A percentile compares a stretch with the other conserved stretches of the same genome.
Conservation (phyloP, 2,888 invertebrate genomes). For the Macropis europaea region DNA sequence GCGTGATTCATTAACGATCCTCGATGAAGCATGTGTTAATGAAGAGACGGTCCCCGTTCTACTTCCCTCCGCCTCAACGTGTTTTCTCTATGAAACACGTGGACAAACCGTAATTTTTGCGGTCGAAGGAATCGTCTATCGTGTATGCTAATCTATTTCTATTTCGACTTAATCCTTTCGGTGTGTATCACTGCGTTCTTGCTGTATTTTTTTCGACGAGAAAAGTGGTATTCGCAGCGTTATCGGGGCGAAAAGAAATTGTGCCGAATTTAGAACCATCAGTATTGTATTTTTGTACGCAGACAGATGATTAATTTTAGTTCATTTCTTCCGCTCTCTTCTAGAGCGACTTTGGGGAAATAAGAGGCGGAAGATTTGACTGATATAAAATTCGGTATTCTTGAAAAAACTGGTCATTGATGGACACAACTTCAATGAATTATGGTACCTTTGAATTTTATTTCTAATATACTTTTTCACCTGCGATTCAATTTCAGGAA, state of each 20-base stretch:
- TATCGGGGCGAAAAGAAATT: not conserved
- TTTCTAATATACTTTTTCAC: no score
- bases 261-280: not conserved
- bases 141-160: not conserved
- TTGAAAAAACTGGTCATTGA: no score
- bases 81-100: conserved; percentile 29
- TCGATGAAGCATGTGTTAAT: conserved; percentile 64
- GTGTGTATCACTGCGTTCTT: not conserved
- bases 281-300: not conserved
- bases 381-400: no score
- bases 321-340: no score
- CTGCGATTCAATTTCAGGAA: no score
- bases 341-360: no score
- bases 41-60: conserved; percentile 42
- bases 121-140: conserved; percentile 3
- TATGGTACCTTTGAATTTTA: no score
- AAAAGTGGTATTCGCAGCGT: no score
- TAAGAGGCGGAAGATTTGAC: no score
- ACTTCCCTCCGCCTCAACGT: not conserved
- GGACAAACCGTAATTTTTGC: conserved; percentile 36
- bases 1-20: conserved; percentile 62
- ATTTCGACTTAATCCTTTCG: not conserved
- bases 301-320: no score
- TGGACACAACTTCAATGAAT: no score
- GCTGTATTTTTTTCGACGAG: not conserved